Evolutionary conservation across 2,888 invertebrate species (phyloP).

Genomic region (Rugalucina vietnamica): DNA sequence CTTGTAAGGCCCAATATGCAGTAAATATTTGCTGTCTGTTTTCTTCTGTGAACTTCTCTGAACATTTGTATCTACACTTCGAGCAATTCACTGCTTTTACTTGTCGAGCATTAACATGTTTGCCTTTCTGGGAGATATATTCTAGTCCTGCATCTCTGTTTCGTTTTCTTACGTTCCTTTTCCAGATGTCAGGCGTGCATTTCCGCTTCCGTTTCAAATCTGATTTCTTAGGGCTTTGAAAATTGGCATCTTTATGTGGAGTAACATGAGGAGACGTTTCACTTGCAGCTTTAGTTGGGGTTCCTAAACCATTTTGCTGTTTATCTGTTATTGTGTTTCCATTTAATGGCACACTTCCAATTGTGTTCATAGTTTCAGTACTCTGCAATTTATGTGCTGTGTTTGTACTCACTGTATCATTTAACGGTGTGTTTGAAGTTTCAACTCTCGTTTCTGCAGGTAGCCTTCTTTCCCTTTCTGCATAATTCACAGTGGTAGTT

Average conservation of each 20-base stretch:
- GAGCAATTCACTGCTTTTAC: conserved; percentile 48
- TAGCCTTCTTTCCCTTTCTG: too few relatives aligned
- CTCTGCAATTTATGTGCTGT: too few relatives aligned
- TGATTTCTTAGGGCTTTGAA: not conserved
- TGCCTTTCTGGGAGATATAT: conserved; percentile 48
- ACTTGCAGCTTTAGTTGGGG: not conserved
- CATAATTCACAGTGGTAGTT: too few relatives aligned
- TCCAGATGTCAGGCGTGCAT: conserved; percentile 47
- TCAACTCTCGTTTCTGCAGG: not conserved
- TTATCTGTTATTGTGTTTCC: not conserved
- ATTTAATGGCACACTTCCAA: not conserved
- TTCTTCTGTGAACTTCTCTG: conserved; percentile 55
- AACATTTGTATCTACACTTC: conserved; percentile 55
- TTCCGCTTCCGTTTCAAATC: not conserved
- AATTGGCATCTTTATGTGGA: not conserved
- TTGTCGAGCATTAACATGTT: conserved; percentile 44
- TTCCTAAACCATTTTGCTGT: not conserved
- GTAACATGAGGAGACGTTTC: not conserved
- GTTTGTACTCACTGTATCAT: too few relatives aligned
- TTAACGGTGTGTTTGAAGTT: not conserved
- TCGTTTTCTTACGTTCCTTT: not conserved
- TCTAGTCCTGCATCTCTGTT: not conserved
- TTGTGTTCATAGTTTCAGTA: too few relatives aligned
- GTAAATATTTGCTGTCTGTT: conserved; percentile 54
- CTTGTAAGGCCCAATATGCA: conserved; percentile 57